phyloP scores from a whole-genome alignment of 2,113 vertebrate genomes.

The Mungos mungo region DNA sequence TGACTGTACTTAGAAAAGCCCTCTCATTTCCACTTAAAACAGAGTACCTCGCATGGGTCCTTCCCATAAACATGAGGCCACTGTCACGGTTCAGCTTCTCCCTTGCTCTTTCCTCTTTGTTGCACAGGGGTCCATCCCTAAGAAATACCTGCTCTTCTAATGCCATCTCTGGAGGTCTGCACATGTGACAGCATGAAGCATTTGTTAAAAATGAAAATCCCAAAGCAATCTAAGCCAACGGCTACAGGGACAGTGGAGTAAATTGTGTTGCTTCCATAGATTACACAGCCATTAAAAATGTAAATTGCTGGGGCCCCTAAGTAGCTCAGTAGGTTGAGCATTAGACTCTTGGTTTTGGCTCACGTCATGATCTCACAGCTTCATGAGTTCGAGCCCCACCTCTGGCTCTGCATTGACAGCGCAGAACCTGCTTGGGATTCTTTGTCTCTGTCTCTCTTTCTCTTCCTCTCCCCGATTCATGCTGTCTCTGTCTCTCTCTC shows the following conservation, averaged over 20 bases:
- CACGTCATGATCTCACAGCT: no score
- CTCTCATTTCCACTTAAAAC: neutral
- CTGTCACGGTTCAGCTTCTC: neutral
- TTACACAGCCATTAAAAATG: neutral
- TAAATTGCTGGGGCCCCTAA: neutral
- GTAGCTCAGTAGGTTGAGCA: no score
- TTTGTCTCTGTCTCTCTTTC: no score
- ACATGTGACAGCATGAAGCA: neutral
- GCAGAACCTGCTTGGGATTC: no score
- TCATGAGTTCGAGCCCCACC: no score
- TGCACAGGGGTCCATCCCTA: neutral
- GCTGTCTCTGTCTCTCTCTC: no score
- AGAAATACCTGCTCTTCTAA: neutral
- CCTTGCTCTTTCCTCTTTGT: neutral
- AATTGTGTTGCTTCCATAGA: neutral
- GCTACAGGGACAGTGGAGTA: neutral
- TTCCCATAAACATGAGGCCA: neutral
- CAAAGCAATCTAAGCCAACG: neutral
- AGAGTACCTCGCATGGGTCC: neutral
- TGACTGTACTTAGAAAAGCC: neutral
- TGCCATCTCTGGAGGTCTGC: neutral
- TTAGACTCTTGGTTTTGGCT: no score
- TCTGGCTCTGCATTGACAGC: no score
- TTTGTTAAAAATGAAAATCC: conserved; percentile 18
- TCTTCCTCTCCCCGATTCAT: no score